A percentile compares a stretch with the other conserved stretches of the same genome.
Evolutionary conservation across 2,797 vertebrate genomes (phyloP).

Genomic region (Acanthornis magna): DNA sequence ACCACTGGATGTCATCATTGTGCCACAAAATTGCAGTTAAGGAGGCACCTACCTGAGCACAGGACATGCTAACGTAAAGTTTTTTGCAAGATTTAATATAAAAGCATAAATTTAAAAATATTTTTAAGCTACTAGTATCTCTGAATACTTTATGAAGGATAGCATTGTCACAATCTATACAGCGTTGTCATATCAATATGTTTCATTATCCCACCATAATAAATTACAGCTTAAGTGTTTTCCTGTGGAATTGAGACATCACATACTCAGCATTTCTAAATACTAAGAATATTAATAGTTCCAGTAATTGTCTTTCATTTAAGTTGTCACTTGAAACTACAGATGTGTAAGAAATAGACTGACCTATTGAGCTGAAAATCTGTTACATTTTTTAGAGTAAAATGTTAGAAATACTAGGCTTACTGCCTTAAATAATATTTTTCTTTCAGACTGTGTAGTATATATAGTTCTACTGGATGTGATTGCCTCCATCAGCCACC

Average conservation of each 20-base stretch:
- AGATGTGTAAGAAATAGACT: not conserved
- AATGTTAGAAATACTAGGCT: not conserved
- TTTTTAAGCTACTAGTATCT: not conserved
- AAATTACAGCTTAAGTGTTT: not conserved
- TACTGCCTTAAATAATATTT: not conserved
- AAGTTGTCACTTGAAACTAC: not conserved
- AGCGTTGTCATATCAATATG: not conserved
- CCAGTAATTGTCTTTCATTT: not conserved
- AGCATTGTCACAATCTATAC: not conserved
- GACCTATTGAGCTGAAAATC: not conserved
- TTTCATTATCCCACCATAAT: not conserved
- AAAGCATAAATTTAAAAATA: not conserved
- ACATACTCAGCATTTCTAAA: not conserved
- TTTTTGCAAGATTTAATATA: not conserved
- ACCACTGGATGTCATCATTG: constrained; percentile 65
- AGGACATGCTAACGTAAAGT: not conserved
- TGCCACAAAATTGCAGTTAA: constrained; percentile 5
- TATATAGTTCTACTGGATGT: not conserved
- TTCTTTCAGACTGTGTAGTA: not conserved
- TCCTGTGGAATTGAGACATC: not conserved
- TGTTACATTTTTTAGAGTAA: not conserved
- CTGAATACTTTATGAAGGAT: not conserved
- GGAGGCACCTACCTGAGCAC: not conserved
- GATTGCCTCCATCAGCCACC: not conserved
- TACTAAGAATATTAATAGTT: not conserved